Percentiles rank a stretch among this genome's conserved stretches.
phyloP scores from a whole-genome alignment of 2,113 vertebrate species.

The Pandion haliaetus region DNA sequence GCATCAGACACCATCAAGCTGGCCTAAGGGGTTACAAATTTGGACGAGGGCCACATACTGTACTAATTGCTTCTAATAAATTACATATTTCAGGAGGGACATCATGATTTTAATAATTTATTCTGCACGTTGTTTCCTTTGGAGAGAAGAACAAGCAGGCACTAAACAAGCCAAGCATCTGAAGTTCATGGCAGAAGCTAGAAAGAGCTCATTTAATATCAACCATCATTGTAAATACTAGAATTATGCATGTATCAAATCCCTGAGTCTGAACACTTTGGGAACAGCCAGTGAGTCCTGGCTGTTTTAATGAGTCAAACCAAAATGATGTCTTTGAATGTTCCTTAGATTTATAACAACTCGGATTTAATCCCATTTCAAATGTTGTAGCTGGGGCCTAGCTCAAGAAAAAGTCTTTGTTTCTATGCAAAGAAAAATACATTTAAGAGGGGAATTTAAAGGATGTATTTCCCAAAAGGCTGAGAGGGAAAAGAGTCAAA shows the following conservation, averaged over 20 bases:
- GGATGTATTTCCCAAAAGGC: neutral
- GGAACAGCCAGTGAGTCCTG: neutral
- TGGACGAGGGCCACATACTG: constrained; percentile 53
- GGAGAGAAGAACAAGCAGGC: constrained; percentile 35
- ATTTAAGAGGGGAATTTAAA: neutral
- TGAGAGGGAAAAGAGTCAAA: neutral
- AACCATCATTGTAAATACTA: neutral
- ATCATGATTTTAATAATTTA: constrained; percentile 66
- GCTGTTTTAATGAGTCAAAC: constrained; percentile 22
- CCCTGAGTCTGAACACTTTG: constrained; percentile 9
- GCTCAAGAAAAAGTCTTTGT: constrained; percentile 14
- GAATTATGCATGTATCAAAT: constrained; percentile 46
- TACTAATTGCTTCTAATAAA: constrained; percentile 69
- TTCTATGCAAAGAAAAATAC: neutral
- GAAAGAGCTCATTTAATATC: constrained; percentile 54
- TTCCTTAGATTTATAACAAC: neutral
- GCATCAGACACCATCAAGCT: constrained; percentile 37
- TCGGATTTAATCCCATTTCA: constrained; percentile 19
- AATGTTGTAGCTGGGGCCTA: neutral
- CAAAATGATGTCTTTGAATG: neutral
- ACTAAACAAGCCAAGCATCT: constrained; percentile 24
- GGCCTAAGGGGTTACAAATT: constrained; percentile 59
- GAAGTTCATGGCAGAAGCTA: constrained; percentile 50
- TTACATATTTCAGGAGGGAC: constrained; percentile 62
- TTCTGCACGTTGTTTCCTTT: constrained; percentile 59